Conservation (phyloP, 2,888 invertebrate genomes). For the Sphaerophoria taeniata region DNA sequence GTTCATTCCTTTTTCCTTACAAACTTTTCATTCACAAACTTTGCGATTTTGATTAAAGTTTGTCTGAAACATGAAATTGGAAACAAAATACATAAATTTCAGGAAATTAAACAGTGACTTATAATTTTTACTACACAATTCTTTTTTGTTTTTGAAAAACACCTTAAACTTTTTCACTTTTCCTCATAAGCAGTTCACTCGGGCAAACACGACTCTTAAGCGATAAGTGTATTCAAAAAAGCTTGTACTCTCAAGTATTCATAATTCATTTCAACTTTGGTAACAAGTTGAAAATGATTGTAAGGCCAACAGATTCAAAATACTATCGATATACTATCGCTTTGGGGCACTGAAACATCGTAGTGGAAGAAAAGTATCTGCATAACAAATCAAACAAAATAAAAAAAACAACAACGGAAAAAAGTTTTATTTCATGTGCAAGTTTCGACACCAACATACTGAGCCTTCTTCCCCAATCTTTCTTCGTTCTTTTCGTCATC, state of each 20-base stretch:
- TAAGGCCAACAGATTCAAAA: constrained; percentile 29
- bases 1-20: too few relatives aligned
- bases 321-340: background rate
- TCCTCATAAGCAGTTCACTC: constrained; percentile 30
- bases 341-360: constrained; percentile 24
- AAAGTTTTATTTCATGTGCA: constrained; percentile 52
- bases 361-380: constrained; percentile 8
- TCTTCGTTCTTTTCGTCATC: background rate
- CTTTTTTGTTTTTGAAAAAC: too few relatives aligned
- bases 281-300: constrained; percentile 67
- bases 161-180: constrained; percentile 30
- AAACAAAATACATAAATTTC: too few relatives aligned
- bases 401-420: constrained; percentile 6
- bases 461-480: constrained; percentile 10
- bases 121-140: too few relatives aligned
- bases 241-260: constrained; percentile 59
- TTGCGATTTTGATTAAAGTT: background rate
- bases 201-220: constrained; percentile 47
- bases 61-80: too few relatives aligned
- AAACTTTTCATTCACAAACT: too few relatives aligned
- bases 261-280: constrained; percentile 67
- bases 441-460: constrained; percentile 51
- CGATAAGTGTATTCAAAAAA: constrained; percentile 62
- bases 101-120: too few relatives aligned
- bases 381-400: background rate